Evolutionary conservation across 2,797 vertebrate species (phyloP), one percentile per base, ranked within the genome.

Genomic region (Pristis pectinata): DNA sequence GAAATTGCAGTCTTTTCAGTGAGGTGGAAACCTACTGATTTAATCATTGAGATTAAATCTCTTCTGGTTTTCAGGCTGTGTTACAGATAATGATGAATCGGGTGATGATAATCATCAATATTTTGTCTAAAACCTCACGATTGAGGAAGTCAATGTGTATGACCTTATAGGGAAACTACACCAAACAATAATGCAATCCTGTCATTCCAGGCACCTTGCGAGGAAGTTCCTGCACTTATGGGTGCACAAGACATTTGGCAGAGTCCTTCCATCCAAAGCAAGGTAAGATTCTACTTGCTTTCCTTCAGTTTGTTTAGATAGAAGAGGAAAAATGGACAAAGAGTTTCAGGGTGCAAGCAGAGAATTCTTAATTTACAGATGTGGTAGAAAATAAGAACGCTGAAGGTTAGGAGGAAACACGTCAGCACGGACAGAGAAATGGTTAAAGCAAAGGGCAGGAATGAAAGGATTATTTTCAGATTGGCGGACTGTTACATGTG

Each of bases 191-290:
- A 91, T 17, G 15, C 27, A 49, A 19, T 53, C n/a, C 95, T 95
- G 95, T 76, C 94, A 37, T 97, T 97, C 59, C 96, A 99, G 98
- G 80, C 97, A 98, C 80, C 95, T 99, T 95, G 97, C 98, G 94
- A 98, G 98, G 95, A 99, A 99, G 95, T 99, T 98, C 95, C 97
- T 99, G 59, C 96, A 95, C 95, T 96, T 98, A 95, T 99, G 99
- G 99, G 97, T 97, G 72, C 96, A 94, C 95, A 97, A 97, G 79
- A 98, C 98, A 2, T 99, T 99, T 97, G 99, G 99, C 94, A 97
- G 97, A 96, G 95, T 98, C 95, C 96, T 97, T 85, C 98, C 97
- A 95, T 98, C 97, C 61, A 96, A 96, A 97, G 98, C 98, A 95
- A 99, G 98, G 98, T 98, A 97, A 95, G 24, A 1, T 94, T 74